These are phyloP conservation scores for Helicolenus hilgendorfi DNA, from an alignment of 2,797 vertebrate species.

Conservation along the genomic window DNA sequence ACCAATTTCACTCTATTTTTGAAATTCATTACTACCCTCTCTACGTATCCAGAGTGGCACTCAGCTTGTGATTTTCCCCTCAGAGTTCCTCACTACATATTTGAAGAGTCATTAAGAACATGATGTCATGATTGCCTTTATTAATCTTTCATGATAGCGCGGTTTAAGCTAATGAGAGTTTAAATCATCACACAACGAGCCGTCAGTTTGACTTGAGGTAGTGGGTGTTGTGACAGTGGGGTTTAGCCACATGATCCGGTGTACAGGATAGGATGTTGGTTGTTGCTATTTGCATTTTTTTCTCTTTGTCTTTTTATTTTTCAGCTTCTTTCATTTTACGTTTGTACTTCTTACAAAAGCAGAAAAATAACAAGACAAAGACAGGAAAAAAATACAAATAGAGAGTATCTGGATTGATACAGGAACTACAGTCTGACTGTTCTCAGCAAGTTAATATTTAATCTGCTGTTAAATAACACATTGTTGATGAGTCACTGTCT, in stretches of 20 bases:
- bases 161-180: slow-evolving; percentile 22
- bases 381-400: background rate
- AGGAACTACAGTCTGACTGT: slow-evolving; percentile 6
- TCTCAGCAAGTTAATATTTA: slow-evolving; percentile 72
- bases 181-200: slow-evolving; percentile 2
- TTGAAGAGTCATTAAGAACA: slow-evolving; percentile 28
- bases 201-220: background rate
- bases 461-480: slow-evolving; percentile 73
- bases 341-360: background rate
- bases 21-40: background rate
- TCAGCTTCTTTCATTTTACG: background rate
- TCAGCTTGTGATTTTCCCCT: background rate
- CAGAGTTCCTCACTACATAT: slow-evolving; percentile 6
- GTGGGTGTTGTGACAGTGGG: background rate
- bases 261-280: background rate
- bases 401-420: background rate
- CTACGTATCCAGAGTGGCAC: background rate
- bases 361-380: background rate
- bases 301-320: background rate
- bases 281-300: background rate
- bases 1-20: slow-evolving; percentile 7
- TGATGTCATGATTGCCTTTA: background rate
- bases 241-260: background rate
- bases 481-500: slow-evolving; percentile 53
- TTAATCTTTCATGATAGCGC: background rate